Conservation (phyloP, 1,140 invertebrate species). For the Streblospio benedicti region DNA sequence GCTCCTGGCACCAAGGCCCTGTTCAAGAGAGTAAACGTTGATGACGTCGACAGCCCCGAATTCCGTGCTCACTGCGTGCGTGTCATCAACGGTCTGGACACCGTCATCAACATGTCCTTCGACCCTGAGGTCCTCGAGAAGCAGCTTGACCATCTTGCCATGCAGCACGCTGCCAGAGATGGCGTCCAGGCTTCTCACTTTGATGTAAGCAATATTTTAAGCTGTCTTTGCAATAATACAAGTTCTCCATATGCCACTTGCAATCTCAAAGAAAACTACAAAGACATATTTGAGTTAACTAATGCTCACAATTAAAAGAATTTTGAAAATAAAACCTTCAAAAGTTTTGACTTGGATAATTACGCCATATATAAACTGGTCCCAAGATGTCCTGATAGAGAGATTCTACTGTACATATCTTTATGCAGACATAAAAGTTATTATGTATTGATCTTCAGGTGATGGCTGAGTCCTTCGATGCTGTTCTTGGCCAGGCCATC, state of each 20-base stretch:
- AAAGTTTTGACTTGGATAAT: too few relatives aligned
- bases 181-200: constrained; percentile 11
- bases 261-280: too few relatives aligned
- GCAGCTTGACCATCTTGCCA: constrained; percentile 12
- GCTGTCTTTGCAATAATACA: too few relatives aligned
- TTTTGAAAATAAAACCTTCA: too few relatives aligned
- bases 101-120: constrained; percentile 1
- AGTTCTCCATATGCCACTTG: too few relatives aligned
- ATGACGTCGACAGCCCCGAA: not conserved
- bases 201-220: constrained; percentile 2
- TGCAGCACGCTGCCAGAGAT: constrained; percentile 3
- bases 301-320: too few relatives aligned
- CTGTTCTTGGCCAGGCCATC: constrained; percentile 3
- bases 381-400: too few relatives aligned
- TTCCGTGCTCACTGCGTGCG: constrained; percentile 13
- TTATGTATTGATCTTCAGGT: too few relatives aligned
- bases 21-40: constrained; percentile 3
- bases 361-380: too few relatives aligned
- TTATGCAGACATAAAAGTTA: too few relatives aligned
- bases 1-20: not conserved
- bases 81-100: constrained; percentile 15
- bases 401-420: too few relatives aligned
- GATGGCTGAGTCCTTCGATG: constrained; percentile 3
- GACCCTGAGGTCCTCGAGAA: constrained; percentile 3
- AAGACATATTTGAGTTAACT: too few relatives aligned